phyloP scores from a whole-genome alignment of 2,113 vertebrate genomes.

The Nothocercus nigrocapillus region DNA sequence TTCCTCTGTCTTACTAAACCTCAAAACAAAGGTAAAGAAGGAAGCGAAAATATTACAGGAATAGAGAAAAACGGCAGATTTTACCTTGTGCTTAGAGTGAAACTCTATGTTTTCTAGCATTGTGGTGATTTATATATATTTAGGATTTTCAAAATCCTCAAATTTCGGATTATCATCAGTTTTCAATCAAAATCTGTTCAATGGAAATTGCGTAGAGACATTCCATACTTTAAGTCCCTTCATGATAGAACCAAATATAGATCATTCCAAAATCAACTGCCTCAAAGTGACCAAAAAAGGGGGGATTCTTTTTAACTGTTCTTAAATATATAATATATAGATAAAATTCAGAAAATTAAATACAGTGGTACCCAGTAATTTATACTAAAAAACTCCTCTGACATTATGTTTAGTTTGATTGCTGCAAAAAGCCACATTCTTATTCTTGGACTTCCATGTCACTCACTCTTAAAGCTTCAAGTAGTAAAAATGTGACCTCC shows the following conservation, averaged over 20 bases:
- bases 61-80: background rate
- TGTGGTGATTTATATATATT: background rate
- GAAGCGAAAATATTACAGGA: constrained; percentile 43
- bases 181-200: background rate
- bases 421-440: background rate
- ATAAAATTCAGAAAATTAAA: background rate
- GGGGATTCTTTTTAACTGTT: background rate
- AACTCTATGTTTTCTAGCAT: background rate
- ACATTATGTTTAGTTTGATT: background rate
- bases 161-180: background rate
- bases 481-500: background rate
- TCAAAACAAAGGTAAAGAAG: constrained; percentile 1
- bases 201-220: background rate
- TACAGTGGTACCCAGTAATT: background rate
- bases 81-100: background rate
- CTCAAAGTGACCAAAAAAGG: background rate
- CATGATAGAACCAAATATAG: background rate
- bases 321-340: background rate
- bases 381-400: background rate
- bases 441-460: background rate
- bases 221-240: background rate
- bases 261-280: background rate
- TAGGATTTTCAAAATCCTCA: background rate
- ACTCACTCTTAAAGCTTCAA: background rate
- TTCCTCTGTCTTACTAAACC: background rate